These are phyloP conservation scores for Carassius carassius DNA, from an alignment of 2,113 vertebrate species.

Conservation along the genomic window DNA sequence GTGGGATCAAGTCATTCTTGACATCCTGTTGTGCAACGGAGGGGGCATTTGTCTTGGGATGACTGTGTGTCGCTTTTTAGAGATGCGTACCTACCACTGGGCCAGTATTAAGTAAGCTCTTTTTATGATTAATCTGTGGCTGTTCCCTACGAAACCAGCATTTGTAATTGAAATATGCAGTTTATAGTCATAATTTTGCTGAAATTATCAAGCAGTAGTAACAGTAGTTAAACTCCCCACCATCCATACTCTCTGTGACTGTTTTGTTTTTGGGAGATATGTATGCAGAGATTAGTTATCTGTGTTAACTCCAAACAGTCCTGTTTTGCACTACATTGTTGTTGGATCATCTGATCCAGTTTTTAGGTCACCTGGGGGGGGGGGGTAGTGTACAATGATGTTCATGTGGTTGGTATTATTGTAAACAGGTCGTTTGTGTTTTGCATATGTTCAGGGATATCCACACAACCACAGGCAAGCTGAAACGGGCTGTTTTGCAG, in stretches of 20 bases:
- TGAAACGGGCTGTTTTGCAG: slow-evolving; percentile 93
- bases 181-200: too few species aligned
- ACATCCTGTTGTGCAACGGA: slow-evolving; percentile 88
- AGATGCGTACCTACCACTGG: slow-evolving; percentile 90
- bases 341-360: neutral
- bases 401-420: neutral
- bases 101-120: slow-evolving; percentile 82
- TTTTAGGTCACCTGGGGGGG: neutral
- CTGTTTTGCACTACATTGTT: neutral
- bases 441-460: slow-evolving; percentile 82
- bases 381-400: neutral
- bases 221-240: too few species aligned
- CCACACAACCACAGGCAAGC: slow-evolving; percentile 95
- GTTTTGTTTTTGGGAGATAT: too few species aligned
- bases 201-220: neutral
- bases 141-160: neutral
- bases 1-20: slow-evolving; percentile 98
- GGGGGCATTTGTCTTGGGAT: slow-evolving; percentile 89
- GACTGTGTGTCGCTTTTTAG: slow-evolving; percentile 85
- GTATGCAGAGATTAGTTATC: neutral
- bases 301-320: neutral
- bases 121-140: neutral
- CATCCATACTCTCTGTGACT: too few species aligned
- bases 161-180: neutral
- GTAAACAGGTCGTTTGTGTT: neutral